Evolutionary conservation across 2,888 invertebrate species (phyloP).

Genomic region (Epistrophe grossulariae): DNA sequence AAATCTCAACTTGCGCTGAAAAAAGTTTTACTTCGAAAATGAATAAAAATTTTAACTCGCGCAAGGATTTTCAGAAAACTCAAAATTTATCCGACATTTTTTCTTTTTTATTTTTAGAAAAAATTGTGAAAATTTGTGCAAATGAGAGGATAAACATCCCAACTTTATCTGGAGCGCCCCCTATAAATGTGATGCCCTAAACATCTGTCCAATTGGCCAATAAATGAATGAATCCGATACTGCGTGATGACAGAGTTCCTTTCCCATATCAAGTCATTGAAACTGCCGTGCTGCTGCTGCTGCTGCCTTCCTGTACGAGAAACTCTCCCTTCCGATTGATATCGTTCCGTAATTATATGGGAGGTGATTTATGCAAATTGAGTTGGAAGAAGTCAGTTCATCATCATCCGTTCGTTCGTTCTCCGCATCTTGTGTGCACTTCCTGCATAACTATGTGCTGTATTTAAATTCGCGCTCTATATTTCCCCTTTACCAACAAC

Average conservation of each 20-base stretch:
- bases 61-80: too few species aligned
- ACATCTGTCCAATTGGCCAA: background rate
- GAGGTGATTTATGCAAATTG: slow-evolving; percentile 74
- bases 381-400: slow-evolving; percentile 38
- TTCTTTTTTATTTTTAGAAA: too few species aligned
- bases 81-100: too few species aligned
- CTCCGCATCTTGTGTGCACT: slow-evolving; percentile 57
- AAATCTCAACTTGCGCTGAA: too few species aligned
- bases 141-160: too few species aligned
- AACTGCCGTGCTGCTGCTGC: background rate
- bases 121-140: too few species aligned
- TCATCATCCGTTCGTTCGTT: background rate
- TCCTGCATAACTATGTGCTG: slow-evolving; percentile 55
- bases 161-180: background rate
- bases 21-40: too few species aligned
- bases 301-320: background rate
- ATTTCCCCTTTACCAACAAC: slow-evolving; percentile 1
- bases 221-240: background rate
- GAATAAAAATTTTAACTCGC: too few species aligned
- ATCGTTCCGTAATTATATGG: slow-evolving; percentile 67
- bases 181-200: background rate
- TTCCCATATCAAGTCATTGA: background rate
- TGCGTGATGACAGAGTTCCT: background rate
- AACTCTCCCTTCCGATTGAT: slow-evolving; percentile 50
- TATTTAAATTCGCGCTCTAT: slow-evolving; percentile 61